Evolutionary conservation across 2,113 vertebrate species (phyloP), one percentile per base, ranked within the genome.

Genomic region (Macaca mulatta): DNA sequence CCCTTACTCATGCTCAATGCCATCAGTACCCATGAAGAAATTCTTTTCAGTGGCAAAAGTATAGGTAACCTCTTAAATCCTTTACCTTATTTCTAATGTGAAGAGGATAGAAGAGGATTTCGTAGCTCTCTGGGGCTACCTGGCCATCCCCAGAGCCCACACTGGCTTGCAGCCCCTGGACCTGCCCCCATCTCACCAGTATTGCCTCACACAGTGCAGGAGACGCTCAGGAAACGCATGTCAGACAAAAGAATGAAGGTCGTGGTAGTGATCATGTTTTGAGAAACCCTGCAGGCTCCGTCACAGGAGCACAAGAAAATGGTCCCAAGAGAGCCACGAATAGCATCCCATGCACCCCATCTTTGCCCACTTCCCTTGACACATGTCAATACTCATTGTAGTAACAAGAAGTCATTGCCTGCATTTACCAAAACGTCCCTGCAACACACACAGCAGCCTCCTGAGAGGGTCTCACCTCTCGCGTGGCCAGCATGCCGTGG

Each of bases 381-480:
- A 8, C 4, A 2, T 12, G 77, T 11, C 45, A 3, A 0, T 52
- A 16, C 32, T 1, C 2, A 0, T 17, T 2, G 2, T 4, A 43
- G 1, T 1, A 2, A 13, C 0, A 18, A 0, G 3, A 0, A 12
- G n/a, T 2, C 72, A 6, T 3, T 18, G 11, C 8, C 74, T 11
- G 43, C 43, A 0, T 18, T 8, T 38, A 3, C 2, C 61, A 1
- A 18, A 10, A 4, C 0, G 55, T 50, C 23, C 18, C 30, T 50
- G 18, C 9, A 59, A 35, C 91, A 10, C 13, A 59, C 52, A 52
- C 69, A 23, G 81, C 20, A 17, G 27, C 50, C 3, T 22, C 96
- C 83, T 35, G 17, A 92, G 97, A 0, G 17, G 98, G 97, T 96
- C 85, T 96, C 97, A 95, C 89, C 92, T 94, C 98, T 98, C 30